Base-by-base conservation (phyloP, 2,113 vertebrate genomes). In the Rhadina sibilatrix region DNA sequence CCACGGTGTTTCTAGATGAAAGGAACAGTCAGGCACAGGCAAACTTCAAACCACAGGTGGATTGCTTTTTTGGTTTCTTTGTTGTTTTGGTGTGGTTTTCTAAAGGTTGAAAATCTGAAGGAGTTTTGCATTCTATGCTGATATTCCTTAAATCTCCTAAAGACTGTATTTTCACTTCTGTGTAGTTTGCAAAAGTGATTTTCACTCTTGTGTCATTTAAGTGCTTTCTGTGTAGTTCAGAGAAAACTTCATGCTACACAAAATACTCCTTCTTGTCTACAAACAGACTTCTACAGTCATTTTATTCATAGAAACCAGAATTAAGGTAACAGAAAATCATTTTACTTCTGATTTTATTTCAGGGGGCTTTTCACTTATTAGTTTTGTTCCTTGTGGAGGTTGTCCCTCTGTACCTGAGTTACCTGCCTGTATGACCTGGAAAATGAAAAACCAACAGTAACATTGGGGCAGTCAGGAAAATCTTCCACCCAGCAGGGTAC, bases 381-480 rank as follows among this genome's bases (percentile, higher is more conserved):
- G 5, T 52, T 72, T 91, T 65, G 54, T 9, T 77, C 12, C 28
- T 56, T 20, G n/a, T 15, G 23, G 14, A 86, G 17, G 35, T 3
- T 72, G 33, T 30, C 22, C 8, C 30, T 79, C 20, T 82, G 33
- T 44, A 46, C 4, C 21, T 5, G 28, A 81, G 20, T 19, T 37
- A 38, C n/a, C 35, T 80, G 40, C n/a, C 31, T 56, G 11, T 15
- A 63, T 27, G 42, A 66, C 15, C 25, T 0, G 4, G 23, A 50
- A 61, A 75, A 60, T 17, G 3, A 49, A 59, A 85, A 15, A 40
- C 27, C 64, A 37, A 42, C 72, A 91, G n/a, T 21, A 57, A 77
- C 24, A 42, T 0, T 11, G 5, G 9, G 27, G 31, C 24, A 72
- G 5, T 85, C 24, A 54, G 0, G 0, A 40, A 54, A 79, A 35